These are phyloP conservation scores for Spialia ferax DNA, from an alignment of 2,888 invertebrate species.

Conservation along the genomic window DNA sequence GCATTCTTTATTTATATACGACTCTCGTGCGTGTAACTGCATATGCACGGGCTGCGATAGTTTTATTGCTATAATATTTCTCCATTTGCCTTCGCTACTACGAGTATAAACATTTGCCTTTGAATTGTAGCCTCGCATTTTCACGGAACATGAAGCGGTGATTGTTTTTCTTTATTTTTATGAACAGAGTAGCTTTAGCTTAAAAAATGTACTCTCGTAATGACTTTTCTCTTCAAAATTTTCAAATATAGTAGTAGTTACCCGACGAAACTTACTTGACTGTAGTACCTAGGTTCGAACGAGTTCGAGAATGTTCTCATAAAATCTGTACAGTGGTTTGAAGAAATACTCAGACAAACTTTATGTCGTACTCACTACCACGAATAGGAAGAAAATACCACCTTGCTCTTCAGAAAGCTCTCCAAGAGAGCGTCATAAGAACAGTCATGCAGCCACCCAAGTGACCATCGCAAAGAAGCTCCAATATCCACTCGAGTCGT, in stretches of 20 bases:
- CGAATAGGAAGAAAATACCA: not conserved
- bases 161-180: not conserved
- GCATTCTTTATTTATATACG: constrained; percentile 12
- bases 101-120: not conserved
- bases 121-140: not conserved
- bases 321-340: too few species aligned
- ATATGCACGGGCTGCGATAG: constrained; percentile 4
- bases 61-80: constrained; percentile 1
- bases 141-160: not conserved
- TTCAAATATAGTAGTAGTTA: too few species aligned
- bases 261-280: too few species aligned
- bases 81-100: not conserved
- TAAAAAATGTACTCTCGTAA: too few species aligned
- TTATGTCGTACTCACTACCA: too few species aligned
- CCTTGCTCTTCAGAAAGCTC: not conserved
- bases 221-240: too few species aligned
- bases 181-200: too few species aligned
- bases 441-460: not conserved
- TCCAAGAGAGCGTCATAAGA: not conserved
- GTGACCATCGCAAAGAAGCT: constrained; percentile 13
- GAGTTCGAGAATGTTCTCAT: too few species aligned
- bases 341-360: too few species aligned
- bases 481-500: constrained; percentile 3
- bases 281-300: too few species aligned
- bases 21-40: not conserved